Base-by-base conservation (phyloP, 2,888 invertebrate species). In the Ecliptopera silaceata region DNA sequence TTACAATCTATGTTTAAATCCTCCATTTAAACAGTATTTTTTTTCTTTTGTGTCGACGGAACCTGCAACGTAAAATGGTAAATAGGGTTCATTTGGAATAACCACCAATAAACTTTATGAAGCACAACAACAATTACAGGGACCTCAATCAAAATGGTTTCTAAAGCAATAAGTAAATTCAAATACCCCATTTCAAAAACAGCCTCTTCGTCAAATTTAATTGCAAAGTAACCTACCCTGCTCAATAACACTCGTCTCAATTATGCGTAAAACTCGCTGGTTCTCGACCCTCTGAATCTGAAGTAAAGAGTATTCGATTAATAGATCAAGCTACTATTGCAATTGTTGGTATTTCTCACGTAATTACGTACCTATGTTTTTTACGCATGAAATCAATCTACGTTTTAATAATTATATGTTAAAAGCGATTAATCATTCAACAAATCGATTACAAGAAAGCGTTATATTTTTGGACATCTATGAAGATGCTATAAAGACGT, bases 191-290 rank as follows among this genome's bases (percentile, higher is more conserved):
- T 43, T 50, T 50, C 26, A 13, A 56, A 50, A 39, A 50, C 32
- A 56, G 39, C 32, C 38, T 29, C 20, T 52, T 41, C 45, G 50
- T 45, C 49, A 54, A 59, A 58, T 53, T 54, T 50, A 59, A 59
- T 55, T 59, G 47, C 50, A 43, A 18, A 59, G 47, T 31, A 41
- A 26, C 50, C 47, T 22, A 12, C 20, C 18, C 44, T 31, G 26
- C 48, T 49, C 52, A 46, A 22, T 48, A 48, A 15, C 43, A 48
- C 43, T 55, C 48, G 29, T 49, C 49, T 43, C 18, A 32, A 49
- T 39, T 49, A 22, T 48, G 48, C 43, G 48, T 18, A 8, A 15
- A 29, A 12, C 29, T 26, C 15, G 1, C 15, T 38, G 26, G 15
- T 22, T 36, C 5, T 15, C 22, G 22, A 22, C 22, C 12, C 20